Base-by-base conservation (phyloP, 2,888 invertebrate genomes). In the Mactromeris polynyma region DNA sequence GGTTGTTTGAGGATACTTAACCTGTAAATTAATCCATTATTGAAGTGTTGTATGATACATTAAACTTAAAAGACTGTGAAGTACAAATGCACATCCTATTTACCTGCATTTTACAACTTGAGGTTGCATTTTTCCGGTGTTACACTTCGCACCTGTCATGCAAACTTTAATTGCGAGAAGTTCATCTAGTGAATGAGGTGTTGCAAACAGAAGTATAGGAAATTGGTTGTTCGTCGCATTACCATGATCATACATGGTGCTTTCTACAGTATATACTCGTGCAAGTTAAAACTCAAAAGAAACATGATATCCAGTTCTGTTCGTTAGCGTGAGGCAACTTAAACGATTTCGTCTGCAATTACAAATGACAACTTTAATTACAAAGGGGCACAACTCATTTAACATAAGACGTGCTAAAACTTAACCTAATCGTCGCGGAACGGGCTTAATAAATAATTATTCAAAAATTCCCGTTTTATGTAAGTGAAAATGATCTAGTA, bases 41-140 rank as follows among this genome's bases (percentile, higher is more conserved):
- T n/a, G n/a, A n/a, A n/a, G n/a, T n/a, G n/a, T n/a, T n/a, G n/a
- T n/a, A n/a, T n/a, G n/a, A n/a, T n/a, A n/a, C n/a, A n/a, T n/a
- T n/a, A n/a, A n/a, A n/a, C n/a, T n/a, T n/a, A n/a, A n/a, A n/a
- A n/a, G n/a, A n/a, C n/a, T n/a, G n/a, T n/a, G n/a, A n/a, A n/a
- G n/a, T n/a, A n/a, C n/a, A n/a, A n/a, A n/a, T n/a, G n/a, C n/a
- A n/a, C n/a, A n/a, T n/a, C n/a, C n/a, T n/a, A 14, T 14, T 84
- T 90, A 95, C 95, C 95, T 94, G 94, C 95, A 95, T 91, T 94
- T 95, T n/a, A 95, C 92, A 19, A 95, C 94, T 69, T 94, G 95
- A 31, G 94, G 94, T 86, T 95, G 95, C 40, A 93, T 92, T 33
- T 86, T 90, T 42, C 89, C 86, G 9, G 84, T 58, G 36, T 83